Evolutionary conservation across 2,113 vertebrate genomes (phyloP).

Genomic region (Falcunculus frontatus): DNA sequence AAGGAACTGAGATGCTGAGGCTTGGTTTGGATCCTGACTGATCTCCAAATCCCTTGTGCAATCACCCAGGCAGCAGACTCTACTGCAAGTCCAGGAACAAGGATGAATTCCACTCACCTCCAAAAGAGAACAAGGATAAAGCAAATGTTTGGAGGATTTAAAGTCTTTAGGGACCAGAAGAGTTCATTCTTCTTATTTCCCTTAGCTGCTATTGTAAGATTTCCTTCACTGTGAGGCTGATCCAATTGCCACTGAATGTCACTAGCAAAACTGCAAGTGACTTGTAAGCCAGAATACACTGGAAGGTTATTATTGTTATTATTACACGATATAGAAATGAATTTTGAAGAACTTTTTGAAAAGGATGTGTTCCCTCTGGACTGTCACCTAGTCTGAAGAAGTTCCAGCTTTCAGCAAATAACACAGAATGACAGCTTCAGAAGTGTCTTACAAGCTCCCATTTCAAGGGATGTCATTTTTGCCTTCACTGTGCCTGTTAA

Average conservation of each 20-base stretch:
- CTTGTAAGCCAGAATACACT: not conserved
- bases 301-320: not conserved
- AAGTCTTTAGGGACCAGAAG: not conserved
- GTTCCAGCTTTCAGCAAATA: not conserved
- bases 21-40: not conserved
- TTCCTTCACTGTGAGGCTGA: not conserved
- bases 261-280: not conserved
- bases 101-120: not conserved
- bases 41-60: constrained; percentile 22
- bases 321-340: not conserved
- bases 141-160: constrained; percentile 4
- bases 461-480: not conserved
- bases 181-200: not conserved
- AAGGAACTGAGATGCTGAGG: not conserved
- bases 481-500: not conserved
- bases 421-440: not conserved
- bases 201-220: not conserved
- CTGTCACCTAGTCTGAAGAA: not conserved
- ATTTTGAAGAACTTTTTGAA: not conserved
- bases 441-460: not conserved
- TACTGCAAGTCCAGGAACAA: not conserved
- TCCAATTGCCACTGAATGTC: not conserved
- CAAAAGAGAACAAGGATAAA: constrained; percentile 21
- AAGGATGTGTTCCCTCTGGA: not conserved
- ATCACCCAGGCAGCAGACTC: not conserved